These are phyloP conservation scores for Aplodontia rufa DNA, from an alignment of 2,113 vertebrate species.

Conservation along the genomic window DNA sequence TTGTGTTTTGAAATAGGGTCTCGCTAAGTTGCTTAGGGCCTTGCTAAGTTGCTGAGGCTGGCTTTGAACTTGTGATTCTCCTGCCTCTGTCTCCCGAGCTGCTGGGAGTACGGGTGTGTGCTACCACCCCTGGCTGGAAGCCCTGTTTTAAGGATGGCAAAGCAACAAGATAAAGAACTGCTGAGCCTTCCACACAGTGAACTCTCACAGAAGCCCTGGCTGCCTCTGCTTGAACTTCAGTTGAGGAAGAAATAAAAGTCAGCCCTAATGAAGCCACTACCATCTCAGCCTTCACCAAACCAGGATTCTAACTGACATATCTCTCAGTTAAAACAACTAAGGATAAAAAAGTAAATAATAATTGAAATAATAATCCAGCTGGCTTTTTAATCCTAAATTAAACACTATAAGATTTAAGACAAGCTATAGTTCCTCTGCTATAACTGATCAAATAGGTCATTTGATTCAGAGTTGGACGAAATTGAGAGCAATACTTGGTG, in stretches of 20 bases:
- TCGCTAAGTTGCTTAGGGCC: no score
- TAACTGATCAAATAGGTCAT: background rate
- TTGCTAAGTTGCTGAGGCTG: no score
- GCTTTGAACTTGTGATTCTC: no score
- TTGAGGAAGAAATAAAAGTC: background rate
- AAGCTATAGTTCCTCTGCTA: background rate
- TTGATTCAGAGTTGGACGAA: background rate
- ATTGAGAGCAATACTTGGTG: background rate
- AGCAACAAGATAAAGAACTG: background rate
- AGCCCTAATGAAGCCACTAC: background rate
- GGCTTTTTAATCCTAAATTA: background rate
- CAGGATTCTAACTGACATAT: background rate
- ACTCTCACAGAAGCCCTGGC: rapidly evolving
- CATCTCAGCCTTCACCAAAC: background rate
- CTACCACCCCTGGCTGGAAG: no score
- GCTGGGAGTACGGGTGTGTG: no score
- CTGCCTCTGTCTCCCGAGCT: no score
- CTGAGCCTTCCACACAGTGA: background rate
- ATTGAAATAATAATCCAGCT: background rate
- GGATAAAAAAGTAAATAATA: background rate
- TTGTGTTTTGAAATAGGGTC: no score
- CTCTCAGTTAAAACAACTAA: background rate
- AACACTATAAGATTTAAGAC: background rate
- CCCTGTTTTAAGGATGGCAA: background rate
- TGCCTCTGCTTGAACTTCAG: background rate